Conservation (phyloP, 2,888 invertebrate species). For the Slavum lentiscoides region DNA sequence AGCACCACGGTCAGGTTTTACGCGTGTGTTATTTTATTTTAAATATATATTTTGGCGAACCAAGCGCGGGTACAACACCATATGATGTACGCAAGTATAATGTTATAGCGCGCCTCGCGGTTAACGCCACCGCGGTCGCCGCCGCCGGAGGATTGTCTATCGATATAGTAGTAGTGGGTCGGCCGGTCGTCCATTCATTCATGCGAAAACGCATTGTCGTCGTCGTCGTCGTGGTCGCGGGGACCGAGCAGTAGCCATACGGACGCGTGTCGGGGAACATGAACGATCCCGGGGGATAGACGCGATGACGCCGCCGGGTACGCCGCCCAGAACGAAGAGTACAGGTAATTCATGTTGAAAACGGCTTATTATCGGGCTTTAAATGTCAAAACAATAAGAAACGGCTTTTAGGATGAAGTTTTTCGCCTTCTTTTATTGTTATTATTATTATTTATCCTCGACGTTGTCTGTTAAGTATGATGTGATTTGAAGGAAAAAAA, state of each 20-base stretch:
- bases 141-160: no score
- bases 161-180: no score
- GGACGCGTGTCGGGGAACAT: slow-evolving; percentile 32
- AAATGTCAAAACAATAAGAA: no score
- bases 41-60: slow-evolving; percentile 21
- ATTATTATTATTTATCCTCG: no score
- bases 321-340: slow-evolving; percentile 43
- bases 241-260: slow-evolving; percentile 16
- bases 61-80: not conserved
- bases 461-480: no score
- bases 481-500: no score
- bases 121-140: not conserved
- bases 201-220: slow-evolving; percentile 15
- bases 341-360: slow-evolving; percentile 44
- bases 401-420: no score
- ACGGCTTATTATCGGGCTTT: no score
- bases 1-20: slow-evolving; percentile 16
- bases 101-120: slow-evolving; percentile 1
- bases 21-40: not conserved
- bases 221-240: slow-evolving; percentile 7
- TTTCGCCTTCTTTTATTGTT: no score
- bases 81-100: not conserved
- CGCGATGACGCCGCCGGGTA: slow-evolving; percentile 53
- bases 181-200: slow-evolving; percentile 23
- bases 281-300: slow-evolving; percentile 51